Evolutionary conservation across 1,140 invertebrate genomes (phyloP), one percentile per base, ranked within the genome.

Genomic region (Leucophenga varia): DNA sequence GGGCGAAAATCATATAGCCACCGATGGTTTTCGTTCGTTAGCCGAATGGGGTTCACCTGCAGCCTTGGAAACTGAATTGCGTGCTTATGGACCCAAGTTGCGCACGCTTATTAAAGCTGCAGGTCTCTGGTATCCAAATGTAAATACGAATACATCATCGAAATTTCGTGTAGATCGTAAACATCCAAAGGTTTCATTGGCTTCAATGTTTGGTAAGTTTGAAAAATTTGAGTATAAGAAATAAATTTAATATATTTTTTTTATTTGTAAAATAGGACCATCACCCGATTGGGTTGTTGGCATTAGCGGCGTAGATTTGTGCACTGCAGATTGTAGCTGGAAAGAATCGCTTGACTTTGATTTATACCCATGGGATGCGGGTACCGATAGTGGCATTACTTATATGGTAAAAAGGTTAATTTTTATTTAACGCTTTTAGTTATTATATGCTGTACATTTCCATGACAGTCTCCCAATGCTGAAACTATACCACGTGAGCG

Each of bases 251-350:
- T 30, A 18, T 10, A 20, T 35, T 9, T 25, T 36, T 25, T 6
- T 14, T 22, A 38, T 34, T 10, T 20, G 16, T 37, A 7, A 20
- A 12, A 9, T 22, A 51, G 49, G 90, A 1, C 95, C 95, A 1
- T 91, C 90, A 13, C 95, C 95, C 0, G 95, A 98, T 77, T 98
- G 95, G 95, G 90, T 96, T 31, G 87, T 97, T 19, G 95, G 95
- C 13, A 84, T 97, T 1, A 91, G 84, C 49, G 86, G 86, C 3
- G 70, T 95, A 18, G 90, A 97, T 73, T 79, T 98, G 1, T 98
- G 95, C 64, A 80, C 87, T 14, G 81, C 83, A 31, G 90, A 97
- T 74, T 96, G 95, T 71, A 85, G 86, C 1, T 98, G 95, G 95
- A 79, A 86, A 2, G 84, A 85, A 32, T 82, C 85, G 25, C 79